Evolutionary conservation across 1,140 invertebrate species (phyloP).

Genomic region (Drosophila varians): DNA sequence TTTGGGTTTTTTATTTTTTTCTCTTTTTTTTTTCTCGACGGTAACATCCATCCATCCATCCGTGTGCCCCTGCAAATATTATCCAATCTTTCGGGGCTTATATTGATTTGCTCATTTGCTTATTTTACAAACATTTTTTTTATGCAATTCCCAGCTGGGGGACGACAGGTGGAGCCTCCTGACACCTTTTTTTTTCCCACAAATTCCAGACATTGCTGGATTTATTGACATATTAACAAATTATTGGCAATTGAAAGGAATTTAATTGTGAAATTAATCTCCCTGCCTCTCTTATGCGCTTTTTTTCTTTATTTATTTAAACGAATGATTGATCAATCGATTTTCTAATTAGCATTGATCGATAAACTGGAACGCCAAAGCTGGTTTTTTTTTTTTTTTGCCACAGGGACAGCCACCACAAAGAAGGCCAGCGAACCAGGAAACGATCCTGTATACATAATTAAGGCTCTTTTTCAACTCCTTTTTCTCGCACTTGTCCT

Average conservation of each 20-base stretch:
- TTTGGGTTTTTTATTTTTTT: neutral
- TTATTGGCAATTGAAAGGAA: neutral
- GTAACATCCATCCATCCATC: neutral
- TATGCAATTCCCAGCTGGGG: constrained; percentile 65
- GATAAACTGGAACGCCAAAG: constrained; percentile 48
- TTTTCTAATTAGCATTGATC: constrained; percentile 71
- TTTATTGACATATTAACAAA: neutral
- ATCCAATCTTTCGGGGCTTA: constrained; percentile 72
- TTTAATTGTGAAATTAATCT: neutral
- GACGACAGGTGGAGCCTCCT: constrained; percentile 9
- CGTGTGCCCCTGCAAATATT: constrained; percentile 36
- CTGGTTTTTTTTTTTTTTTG: too few relatives aligned
- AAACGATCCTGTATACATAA: constrained; percentile 28
- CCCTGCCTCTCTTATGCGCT: neutral
- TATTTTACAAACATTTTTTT: constrained; percentile 64
- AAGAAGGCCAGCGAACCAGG: constrained; percentile 50
- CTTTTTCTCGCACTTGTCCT: constrained; percentile 7
- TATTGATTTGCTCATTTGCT: constrained; percentile 79
- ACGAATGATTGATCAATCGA: constrained; percentile 60
- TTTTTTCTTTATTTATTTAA: constrained; percentile 20
- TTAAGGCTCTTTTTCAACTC: neutral
- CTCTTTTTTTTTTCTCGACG: neutral
- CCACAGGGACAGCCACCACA: neutral
- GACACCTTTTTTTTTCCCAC: constrained; percentile 30
- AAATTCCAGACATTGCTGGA: neutral